Evolutionary conservation across 2,797 vertebrate species (phyloP), one percentile per base, ranked within the genome.

Genomic region (Ctenosaura bakeri): DNA sequence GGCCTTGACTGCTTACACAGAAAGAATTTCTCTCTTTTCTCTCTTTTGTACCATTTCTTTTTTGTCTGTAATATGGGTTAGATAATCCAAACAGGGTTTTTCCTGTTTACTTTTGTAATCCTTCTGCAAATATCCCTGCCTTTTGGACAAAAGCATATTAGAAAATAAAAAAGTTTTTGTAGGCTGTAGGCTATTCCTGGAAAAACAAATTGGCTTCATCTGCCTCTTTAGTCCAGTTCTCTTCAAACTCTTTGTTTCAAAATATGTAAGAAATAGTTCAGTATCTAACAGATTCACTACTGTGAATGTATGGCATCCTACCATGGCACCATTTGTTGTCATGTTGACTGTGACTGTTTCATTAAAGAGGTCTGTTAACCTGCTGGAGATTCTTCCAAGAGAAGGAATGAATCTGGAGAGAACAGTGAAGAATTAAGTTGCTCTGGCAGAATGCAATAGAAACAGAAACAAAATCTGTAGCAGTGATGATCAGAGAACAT

Each of bases 401-500:
- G 10, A 32, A 46, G 32, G 20, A 62, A 62, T 32, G 7, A 26
- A 69, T n/a, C 74, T 79, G 73, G 8, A 86, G 8, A 35, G 26
- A 1, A 24, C 10, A 80, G 46, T 50, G 18, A 77, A 87, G 46
- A 66, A 32, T 87, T 59, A 35, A 84, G 24, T 42, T 12, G 52
- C 7, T 78, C 56, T 66, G 73, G 29, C 16, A 71, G 56, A 89
- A 77, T 69, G 66, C 38, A 64, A 16, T 2, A 52, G 22, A 42
- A 42, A 20, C 52, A 76, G 35, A 85, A 85, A 69, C n/a, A 77
- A 71, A 66, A 89, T 79, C 69, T 85, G n/a, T 56, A 18, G 29
- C 46, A 85, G 54, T 46, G 52, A 59, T 50, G 59, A 42, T 29
- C 6, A 35, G 50, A 12, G 35, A 14, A 38, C 20, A 74, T n/a